phyloP scores from a whole-genome alignment of 1,140 invertebrate species.

The Helicoverpa zea region DNA sequence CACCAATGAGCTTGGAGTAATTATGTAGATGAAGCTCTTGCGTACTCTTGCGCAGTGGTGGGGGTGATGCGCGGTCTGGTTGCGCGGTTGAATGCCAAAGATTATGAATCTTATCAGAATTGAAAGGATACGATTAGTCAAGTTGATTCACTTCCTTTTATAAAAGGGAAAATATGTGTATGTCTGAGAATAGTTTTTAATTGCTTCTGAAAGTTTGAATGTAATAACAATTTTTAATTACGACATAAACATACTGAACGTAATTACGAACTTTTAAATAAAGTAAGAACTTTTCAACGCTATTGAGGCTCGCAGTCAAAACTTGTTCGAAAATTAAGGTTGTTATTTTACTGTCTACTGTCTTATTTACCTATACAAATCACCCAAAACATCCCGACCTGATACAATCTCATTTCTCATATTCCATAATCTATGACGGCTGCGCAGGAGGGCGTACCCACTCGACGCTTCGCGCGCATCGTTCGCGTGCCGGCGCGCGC shows the following conservation, averaged over 20 bases:
- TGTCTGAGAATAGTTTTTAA: no score
- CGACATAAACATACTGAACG: no score
- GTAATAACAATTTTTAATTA: no score
- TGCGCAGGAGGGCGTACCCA: conserved; percentile 64
- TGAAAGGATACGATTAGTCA: neutral
- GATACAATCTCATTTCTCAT: neutral
- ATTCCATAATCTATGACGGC: conserved; percentile 60
- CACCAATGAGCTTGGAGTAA: conserved; percentile 82
- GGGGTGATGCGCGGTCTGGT: conserved; percentile 46
- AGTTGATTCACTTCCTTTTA: no score
- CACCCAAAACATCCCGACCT: neutral
- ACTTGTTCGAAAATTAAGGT: neutral
- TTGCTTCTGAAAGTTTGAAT: no score
- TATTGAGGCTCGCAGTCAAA: no score
- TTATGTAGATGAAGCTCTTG: conserved; percentile 82
- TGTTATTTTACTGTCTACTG: neutral
- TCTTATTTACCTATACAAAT: neutral
- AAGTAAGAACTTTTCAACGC: no score
- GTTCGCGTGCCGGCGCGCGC: conserved; percentile 69
- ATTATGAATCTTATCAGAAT: conserved; percentile 39
- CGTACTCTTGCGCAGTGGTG: conserved; percentile 60
- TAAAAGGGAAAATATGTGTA: no score
- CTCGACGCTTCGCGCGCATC: conserved; percentile 57
- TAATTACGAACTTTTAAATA: no score
- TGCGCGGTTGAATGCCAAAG: conserved; percentile 56